Evolutionary conservation across 2,113 vertebrate genomes (phyloP).

Genomic region (Notechis scutatus): DNA sequence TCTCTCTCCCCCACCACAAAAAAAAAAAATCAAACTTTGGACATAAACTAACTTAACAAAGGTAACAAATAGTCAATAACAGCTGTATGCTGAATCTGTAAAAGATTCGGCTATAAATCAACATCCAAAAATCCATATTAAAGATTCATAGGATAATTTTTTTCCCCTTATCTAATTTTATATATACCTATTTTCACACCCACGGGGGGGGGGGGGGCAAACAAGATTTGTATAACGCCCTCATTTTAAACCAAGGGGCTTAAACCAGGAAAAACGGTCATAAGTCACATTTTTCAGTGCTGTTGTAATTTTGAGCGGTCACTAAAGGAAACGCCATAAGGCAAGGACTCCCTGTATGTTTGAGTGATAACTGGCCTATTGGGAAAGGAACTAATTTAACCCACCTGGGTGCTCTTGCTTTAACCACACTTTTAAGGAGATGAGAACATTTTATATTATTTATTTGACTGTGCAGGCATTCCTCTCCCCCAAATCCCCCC

Average conservation of each 20-base stretch:
- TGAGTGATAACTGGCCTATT: constrained; percentile 29
- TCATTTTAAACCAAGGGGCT: not conserved
- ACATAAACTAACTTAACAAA: no score
- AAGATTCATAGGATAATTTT: no score
- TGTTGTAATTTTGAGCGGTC: not conserved
- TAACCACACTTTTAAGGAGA: constrained; percentile 49
- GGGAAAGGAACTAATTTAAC: not conserved
- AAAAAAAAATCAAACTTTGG: no score
- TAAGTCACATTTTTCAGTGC: not conserved
- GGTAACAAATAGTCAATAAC: no score
- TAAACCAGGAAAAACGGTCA: not conserved
- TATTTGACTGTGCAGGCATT: not conserved
- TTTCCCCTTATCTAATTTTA: no score
- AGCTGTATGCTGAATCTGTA: no score
- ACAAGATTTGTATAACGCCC: not conserved
- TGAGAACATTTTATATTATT: constrained; percentile 36
- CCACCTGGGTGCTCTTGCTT: constrained; percentile 1
- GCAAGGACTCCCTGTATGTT: not conserved
- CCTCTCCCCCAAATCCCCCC: not conserved
- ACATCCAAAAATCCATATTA: no score
- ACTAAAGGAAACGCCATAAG: not conserved
- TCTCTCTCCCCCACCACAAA: no score
- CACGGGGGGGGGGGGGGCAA: no score
- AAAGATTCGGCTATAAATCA: no score
- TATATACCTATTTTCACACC: not conserved